These are phyloP conservation scores for Amblyopsis hoosieri DNA, from an alignment of 2,797 vertebrate species.

Conservation along the genomic window DNA sequence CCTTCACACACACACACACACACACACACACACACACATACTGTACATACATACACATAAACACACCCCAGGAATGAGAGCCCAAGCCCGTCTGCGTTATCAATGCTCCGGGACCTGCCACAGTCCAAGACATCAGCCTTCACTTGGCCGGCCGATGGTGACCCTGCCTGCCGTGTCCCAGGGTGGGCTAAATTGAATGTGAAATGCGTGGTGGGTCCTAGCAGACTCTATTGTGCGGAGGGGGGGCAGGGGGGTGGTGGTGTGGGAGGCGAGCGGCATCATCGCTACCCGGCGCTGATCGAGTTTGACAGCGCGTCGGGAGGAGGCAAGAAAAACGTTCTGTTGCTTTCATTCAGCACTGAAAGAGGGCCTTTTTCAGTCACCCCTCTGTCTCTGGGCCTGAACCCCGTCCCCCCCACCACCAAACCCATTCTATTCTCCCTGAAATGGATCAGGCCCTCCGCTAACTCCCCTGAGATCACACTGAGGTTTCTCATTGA, in stretches of 20 bases:
- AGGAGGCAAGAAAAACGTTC: constrained; percentile 89
- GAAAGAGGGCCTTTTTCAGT: constrained; percentile 89
- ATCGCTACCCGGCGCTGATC: constrained; percentile 88
- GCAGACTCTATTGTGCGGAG: constrained; percentile 89
- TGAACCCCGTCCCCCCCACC: constrained; percentile 57
- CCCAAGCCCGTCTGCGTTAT: constrained; percentile 65
- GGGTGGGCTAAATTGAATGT: constrained; percentile 98
- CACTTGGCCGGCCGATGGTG: constrained; percentile 66
- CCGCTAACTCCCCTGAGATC: constrained; percentile 54
- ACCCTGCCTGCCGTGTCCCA: constrained; percentile 80
- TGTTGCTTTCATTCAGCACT: constrained; percentile 78
- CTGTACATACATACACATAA: constrained; percentile 51
- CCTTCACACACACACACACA: constrained; percentile 13
- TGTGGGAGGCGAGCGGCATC: constrained; percentile 81
- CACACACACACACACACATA: constrained; percentile 40
- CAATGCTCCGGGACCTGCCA: constrained; percentile 63
- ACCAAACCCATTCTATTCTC: constrained; percentile 43
- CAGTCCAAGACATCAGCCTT: constrained; percentile 68
- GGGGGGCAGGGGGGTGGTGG: constrained; percentile 53
- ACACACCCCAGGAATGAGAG: constrained; percentile 54
- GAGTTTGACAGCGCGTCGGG: constrained; percentile 98
- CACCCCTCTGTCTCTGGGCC: constrained; percentile 69
- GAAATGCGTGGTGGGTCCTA: constrained; percentile 93
- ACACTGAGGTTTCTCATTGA: constrained; percentile 43
- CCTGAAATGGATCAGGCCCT: constrained; percentile 55